Evolutionary conservation across 2,113 vertebrate genomes (phyloP).

Genomic region (Condylura cristata): DNA sequence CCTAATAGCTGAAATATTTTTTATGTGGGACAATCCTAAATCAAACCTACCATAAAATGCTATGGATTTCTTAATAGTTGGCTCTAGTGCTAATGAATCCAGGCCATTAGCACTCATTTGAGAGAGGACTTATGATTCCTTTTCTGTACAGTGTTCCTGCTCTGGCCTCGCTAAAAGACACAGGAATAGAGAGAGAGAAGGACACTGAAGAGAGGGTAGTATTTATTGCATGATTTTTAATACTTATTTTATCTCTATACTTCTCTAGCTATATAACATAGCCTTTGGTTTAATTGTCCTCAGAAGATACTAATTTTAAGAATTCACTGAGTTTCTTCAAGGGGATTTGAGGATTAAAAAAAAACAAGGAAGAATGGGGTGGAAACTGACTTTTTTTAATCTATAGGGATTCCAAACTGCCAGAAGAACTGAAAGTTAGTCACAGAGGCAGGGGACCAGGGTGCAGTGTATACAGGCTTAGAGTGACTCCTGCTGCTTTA

Average conservation of each 20-base stretch:
- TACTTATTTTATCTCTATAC: neutral
- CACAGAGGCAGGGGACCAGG: neutral
- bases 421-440: neutral
- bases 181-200: neutral
- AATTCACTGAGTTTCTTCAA: neutral
- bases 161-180: conserved; percentile 21
- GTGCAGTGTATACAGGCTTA: neutral
- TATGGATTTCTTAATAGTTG: neutral
- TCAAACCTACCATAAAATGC: conserved; percentile 39
- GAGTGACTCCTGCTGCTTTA: neutral
- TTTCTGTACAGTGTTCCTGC: neutral
- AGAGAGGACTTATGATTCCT: neutral
- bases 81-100: neutral
- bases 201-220: neutral
- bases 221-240: neutral
- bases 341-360: neutral
- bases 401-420: neutral
- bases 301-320: neutral
- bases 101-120: conserved; percentile 43
- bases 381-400: neutral
- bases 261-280: neutral
- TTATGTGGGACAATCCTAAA: neutral
- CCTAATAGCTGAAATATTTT: conserved; percentile 16
- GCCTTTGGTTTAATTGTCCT: neutral
- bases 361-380: neutral